A percentile compares a stretch with the other conserved stretches of the same genome.
These are phyloP conservation scores for Xanthorhoe spadicearia DNA, from an alignment of 2,888 invertebrate species.

Conservation along the genomic window DNA sequence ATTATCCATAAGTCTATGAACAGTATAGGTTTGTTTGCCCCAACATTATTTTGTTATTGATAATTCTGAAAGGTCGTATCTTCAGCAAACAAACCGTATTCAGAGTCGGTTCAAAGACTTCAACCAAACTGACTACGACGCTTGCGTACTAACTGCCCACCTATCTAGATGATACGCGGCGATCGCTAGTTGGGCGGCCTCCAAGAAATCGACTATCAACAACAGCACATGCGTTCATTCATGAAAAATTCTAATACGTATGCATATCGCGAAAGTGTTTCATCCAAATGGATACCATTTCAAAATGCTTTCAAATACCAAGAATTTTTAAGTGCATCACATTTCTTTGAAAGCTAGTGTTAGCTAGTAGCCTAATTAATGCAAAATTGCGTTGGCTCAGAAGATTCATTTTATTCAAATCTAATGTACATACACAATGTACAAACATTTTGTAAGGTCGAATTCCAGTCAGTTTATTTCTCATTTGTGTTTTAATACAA, in stretches of 20 bases:
- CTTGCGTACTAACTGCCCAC: slow-evolving; percentile 27
- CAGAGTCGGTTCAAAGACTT: slow-evolving; percentile 23
- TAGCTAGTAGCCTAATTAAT: not conserved
- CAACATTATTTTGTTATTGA: slow-evolving; percentile 13
- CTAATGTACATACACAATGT: no score
- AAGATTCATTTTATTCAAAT: no score
- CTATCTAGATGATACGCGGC: slow-evolving; percentile 43
- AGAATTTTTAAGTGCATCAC: not conserved
- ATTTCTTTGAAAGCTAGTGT: slow-evolving; percentile 13
- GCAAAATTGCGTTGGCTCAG: no score
- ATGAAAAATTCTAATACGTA: slow-evolving; percentile 45
- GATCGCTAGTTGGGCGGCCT: slow-evolving; percentile 44
- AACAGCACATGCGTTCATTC: slow-evolving; percentile 48
- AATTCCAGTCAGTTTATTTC: no score
- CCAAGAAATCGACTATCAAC: slow-evolving; percentile 47
- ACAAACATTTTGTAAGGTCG: no score
- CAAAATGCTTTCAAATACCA: slow-evolving; percentile 15
- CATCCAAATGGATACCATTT: slow-evolving; percentile 26
- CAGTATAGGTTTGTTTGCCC: slow-evolving; percentile 10
- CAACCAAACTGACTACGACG: slow-evolving; percentile 24
- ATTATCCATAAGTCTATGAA: slow-evolving; percentile 14
- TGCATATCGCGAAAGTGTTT: slow-evolving; percentile 37
- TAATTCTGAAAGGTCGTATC: slow-evolving; percentile 11
- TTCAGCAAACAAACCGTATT: slow-evolving; percentile 3
- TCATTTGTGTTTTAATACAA: no score